Conservation (phyloP, 2,113 vertebrate species). For the Cyphomyrus discorhynchus region DNA sequence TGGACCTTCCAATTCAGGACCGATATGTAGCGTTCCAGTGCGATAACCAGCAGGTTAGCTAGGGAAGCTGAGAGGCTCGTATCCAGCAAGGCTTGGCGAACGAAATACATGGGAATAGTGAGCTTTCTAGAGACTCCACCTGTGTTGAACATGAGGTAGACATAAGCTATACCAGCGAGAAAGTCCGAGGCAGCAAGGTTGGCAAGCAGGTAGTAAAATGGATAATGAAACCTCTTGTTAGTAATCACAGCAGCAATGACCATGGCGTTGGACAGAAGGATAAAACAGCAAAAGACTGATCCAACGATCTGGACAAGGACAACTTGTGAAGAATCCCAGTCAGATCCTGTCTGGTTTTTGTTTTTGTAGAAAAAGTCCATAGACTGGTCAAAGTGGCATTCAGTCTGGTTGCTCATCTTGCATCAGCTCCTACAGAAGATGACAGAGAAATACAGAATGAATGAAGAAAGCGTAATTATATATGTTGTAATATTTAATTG, state of each 20-base stretch:
- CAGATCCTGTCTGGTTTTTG: conserved; percentile 59
- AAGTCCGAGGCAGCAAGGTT: conserved; percentile 93
- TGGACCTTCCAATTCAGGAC: conserved; percentile 87
- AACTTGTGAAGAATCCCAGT: conserved; percentile 67
- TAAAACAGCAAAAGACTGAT: conserved; percentile 85
- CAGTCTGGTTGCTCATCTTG: conserved; percentile 70
- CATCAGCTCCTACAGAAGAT: conserved; percentile 48
- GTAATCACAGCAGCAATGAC: conserved; percentile 88
- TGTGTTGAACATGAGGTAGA: conserved; percentile 94
- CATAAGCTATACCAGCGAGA: conserved; percentile 89
- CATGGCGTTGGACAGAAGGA: conserved; percentile 86
- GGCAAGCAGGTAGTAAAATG: conserved; percentile 91
- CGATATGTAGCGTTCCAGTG: conserved; percentile 88
- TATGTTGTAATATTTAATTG: neutral
- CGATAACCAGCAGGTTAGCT: conserved; percentile 84
- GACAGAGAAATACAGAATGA: conserved; percentile 16
- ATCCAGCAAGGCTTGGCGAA: conserved; percentile 90
- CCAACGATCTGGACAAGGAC: conserved; percentile 76
- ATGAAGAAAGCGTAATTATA: neutral
- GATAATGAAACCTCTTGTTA: conserved; percentile 88
- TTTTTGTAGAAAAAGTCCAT: conserved; percentile 92
- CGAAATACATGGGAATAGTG: conserved; percentile 79
- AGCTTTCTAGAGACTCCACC: conserved; percentile 70
- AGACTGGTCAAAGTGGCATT: conserved; percentile 72
- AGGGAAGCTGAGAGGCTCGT: conserved; percentile 87